Base-by-base conservation (phyloP, 2,888 invertebrate species). In the Empis livida region DNA sequence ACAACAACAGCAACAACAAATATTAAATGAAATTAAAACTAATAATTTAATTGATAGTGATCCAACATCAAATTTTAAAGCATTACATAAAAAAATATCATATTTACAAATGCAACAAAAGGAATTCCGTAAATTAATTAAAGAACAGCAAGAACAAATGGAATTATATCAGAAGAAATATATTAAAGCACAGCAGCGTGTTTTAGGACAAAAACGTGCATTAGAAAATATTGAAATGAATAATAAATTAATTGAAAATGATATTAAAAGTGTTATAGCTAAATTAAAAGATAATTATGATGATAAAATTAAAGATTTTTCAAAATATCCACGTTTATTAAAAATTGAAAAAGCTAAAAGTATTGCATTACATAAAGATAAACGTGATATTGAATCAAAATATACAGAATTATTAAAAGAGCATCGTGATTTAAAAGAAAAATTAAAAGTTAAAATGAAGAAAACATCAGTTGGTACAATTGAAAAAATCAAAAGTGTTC, bases 131-230 rank as follows among this genome's bases (percentile, higher is more conserved):
- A 57, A 50, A 6, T 54, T 66, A n/a, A 65, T 68, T 14, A 57
- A 61, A 13, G 59, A 65, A 13, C 67, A 68, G 48, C 61, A 63
- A 45, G 57, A 57, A 3, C 59, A 65, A 41, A 53, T 67, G 1
- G 56, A 60, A 14, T 60, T 61, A 35, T 67, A 67, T 43, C 61
- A 64, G 11, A 49, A 58, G 10, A 64, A 68, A 30, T 68, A 64
- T 39, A 47, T 65, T 17, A 59, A 62, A 44, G 64, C 68, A 1
- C 63, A 67, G 49, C 61, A 64, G 44, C 57, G 64, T 3, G 63
- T 67, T 54, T 61, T 64, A 50, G 59, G 62, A n/a, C 68, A 68
- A 31, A 64, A 64, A 49, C 52, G 53, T 11, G 61, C 64, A 53
- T 62, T 69, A 30, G 62, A 67, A 27, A 63, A 65, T 49, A 55